These are phyloP conservation scores for Cephalotes varians DNA, from an alignment of 2,888 invertebrate genomes.

Conservation along the genomic window DNA sequence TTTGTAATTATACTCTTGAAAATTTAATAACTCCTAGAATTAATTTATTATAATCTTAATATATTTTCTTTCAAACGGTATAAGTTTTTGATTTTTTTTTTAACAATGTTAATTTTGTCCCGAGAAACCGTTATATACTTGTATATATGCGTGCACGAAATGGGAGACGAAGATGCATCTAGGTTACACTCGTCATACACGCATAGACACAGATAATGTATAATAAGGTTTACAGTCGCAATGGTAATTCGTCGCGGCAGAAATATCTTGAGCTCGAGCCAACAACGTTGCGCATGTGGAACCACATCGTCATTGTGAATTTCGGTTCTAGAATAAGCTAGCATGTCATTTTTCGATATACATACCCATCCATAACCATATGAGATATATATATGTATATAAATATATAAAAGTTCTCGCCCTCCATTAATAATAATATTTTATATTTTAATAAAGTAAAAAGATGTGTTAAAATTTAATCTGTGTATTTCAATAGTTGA, in stretches of 20 bases:
- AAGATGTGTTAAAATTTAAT: neutral
- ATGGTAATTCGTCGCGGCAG: conserved; percentile 69
- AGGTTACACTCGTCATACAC: neutral
- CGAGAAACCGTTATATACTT: neutral
- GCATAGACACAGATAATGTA: conserved; percentile 1
- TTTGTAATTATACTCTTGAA: neutral
- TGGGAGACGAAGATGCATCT: neutral
- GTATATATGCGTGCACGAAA: neutral
- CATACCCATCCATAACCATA: neutral
- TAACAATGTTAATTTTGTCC: neutral
- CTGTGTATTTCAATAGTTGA: neutral
- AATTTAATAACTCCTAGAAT: neutral
- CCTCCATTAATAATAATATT: neutral
- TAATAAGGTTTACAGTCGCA: conserved; percentile 25
- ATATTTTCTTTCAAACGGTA: neutral
- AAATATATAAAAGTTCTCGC: no score
- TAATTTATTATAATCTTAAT: neutral
- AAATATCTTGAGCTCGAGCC: conserved; percentile 69
- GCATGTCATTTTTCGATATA: neutral
- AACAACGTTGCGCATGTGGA: conserved; percentile 32
- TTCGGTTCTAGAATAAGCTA: conserved; percentile 70
- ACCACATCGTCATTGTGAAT: conserved; percentile 65
- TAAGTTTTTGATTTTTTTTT: no score
- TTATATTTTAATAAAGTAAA: neutral
- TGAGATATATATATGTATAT: no score